Evolutionary conservation across 2,113 vertebrate species (phyloP), one percentile per base, ranked within the genome.

Genomic region (Ciconia maguari): DNA sequence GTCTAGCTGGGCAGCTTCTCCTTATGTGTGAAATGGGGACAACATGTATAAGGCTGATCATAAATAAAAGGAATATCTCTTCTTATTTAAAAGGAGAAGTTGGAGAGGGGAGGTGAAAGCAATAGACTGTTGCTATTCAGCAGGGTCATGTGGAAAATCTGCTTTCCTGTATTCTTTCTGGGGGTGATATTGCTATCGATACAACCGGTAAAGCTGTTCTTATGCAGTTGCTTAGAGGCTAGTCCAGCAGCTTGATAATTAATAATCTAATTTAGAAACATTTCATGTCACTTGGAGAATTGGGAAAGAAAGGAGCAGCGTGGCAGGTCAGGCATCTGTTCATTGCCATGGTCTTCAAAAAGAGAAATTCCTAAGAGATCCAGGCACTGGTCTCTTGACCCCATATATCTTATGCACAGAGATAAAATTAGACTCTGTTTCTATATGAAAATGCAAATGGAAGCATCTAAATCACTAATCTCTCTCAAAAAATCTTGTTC

Each of bases 291-390:
- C 46, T 74, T 51, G 72, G 34, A 83, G 24, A 69, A 32, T 0
- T 52, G 36, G 24, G 52, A 64, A 93, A 66, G 60, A 69, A 54
- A 0, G 7, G 21, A 90, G 30, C 16, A 49, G 29, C 0, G 0
- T 68, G 51, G 12, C 36, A 83, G 51, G 2, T 34, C 0, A 0
- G 48, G 26, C 14, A 36, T 15, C 6, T 2, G 0, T 54, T 93
- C 70, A 70, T 65, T 92, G 32, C 22, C 26, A 8, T 7, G 16
- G 10, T 36, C 38, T 72, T 76, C 9, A 75, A 65, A 78, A 38
- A 51, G 29, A 34, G 5, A 60, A 62, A 83, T 61, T 72, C 1
- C 0, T 25, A 66, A 58, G 72, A 46, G 55, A 66, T 57, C 12
- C 16, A 85, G 62, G 48, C 25, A 16, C 5, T 36, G 24, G 19